Conservation (phyloP, 2,797 vertebrate species). For the Tapirus indicus region DNA sequence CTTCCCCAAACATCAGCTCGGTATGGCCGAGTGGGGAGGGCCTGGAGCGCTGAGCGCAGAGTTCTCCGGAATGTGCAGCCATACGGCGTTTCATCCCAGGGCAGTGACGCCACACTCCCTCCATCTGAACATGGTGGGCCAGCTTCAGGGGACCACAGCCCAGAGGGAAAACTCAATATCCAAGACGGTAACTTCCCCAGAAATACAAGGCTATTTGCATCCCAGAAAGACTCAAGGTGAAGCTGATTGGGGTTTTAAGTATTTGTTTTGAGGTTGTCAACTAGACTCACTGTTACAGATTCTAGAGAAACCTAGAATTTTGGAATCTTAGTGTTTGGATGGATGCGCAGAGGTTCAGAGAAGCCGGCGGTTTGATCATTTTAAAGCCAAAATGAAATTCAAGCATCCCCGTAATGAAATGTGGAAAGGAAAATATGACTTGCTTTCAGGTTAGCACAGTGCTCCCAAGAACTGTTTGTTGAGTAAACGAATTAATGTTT, state of each 20-base stretch:
- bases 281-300: neutral
- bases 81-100: rapidly evolving
- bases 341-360: neutral
- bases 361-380: neutral
- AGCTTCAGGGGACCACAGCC: neutral
- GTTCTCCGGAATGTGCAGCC: slow-evolving; percentile 13
- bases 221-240: slow-evolving; percentile 6
- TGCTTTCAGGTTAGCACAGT: slow-evolving; percentile 53
- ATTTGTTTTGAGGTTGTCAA: neutral
- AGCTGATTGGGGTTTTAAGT: neutral
- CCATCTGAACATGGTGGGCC: neutral
- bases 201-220: neutral
- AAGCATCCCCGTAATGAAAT: slow-evolving; percentile 52
- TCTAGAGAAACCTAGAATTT: slow-evolving; percentile 27
- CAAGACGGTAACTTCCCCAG: neutral
- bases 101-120: rapidly evolving
- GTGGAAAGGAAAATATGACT: slow-evolving; percentile 42
- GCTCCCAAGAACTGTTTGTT: slow-evolving; percentile 63
- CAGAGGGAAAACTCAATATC: neutral
- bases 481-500: slow-evolving; percentile 74
- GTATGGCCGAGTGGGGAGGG: neutral
- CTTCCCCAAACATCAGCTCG: neutral
- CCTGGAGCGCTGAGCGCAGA: slow-evolving; percentile 65
- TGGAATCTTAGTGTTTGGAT: neutral
- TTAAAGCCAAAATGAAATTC: slow-evolving; percentile 42